Base-by-base conservation (phyloP, 2,888 invertebrate genomes). In the Pollenia angustigena region DNA sequence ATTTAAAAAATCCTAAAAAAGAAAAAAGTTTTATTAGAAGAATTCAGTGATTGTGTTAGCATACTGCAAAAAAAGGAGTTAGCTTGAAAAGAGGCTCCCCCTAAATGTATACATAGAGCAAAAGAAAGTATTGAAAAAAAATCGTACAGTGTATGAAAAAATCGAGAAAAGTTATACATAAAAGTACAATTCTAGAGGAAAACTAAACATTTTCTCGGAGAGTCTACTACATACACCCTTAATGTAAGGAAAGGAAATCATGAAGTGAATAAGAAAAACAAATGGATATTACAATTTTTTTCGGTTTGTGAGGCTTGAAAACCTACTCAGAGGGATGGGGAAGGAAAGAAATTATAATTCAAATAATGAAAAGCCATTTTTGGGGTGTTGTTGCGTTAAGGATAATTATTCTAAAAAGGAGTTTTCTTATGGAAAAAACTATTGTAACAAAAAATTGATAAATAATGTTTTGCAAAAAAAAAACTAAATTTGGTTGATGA, bases 91-190 rank as follows among this genome's bases (percentile, higher is more conserved):
- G 48, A 54, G 81, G 56, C 75, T 68, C 84, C 81, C 76, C 81
- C 76, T 66, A 75, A 83, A 81, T 83, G 86, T 83, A 87, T 83
- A 87, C 86, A 87, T 75, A 80, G 54, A 52, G 68, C 68, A 81
- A 81, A 69, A 69, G 68, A 72, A 68, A 72, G 58, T n/a, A 69
- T 14, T 16, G 18, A 23, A 64, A 85, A 75, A 68, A 85, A 85
- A 44, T 44, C 16, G 48, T 52, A 68, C 32, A 69, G 68, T 69
- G 62, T 56, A n/a, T 52, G 12, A 50, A 46, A 71, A 71, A 58
- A 50, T 32, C 54, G 52, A 54, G n/a, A 82, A 83, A 74, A 69
- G 75, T 50, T 71, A 75, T 16, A 81, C 8, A 66, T 72, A 82
- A 58, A 81, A 42, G 68, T 62, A 56, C 16, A 60, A 23, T 71